Conservation (phyloP, 2,113 vertebrate genomes). For the Himantopus leucocephalus region DNA sequence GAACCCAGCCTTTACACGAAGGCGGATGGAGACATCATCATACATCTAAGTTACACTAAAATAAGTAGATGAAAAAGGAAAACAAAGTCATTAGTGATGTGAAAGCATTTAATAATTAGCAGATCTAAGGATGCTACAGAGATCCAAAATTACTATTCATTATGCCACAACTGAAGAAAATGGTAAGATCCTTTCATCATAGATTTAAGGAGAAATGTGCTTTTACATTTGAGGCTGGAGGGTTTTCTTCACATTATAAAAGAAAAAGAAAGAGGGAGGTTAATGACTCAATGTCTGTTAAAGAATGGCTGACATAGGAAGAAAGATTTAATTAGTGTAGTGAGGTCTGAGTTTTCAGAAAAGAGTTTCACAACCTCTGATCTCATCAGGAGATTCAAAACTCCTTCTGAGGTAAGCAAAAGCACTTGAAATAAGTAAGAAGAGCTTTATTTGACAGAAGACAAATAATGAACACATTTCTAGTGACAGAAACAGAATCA, state of each 20-base stretch:
- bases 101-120: background rate
- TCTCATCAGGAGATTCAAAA: background rate
- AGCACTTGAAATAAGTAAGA: background rate
- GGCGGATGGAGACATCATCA: fast-evolving
- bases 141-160: background rate
- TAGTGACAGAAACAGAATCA: background rate
- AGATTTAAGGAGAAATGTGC: background rate
- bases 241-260: background rate
- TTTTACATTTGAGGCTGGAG: background rate
- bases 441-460: background rate
- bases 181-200: background rate
- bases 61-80: background rate
- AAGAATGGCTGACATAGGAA: background rate
- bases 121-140: background rate
- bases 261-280: background rate
- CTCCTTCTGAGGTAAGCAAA: background rate
- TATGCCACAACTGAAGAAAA: background rate
- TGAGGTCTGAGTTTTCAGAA: background rate
- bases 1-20: background rate
- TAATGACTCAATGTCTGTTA: background rate
- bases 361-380: background rate
- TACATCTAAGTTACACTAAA: background rate
- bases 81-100: background rate
- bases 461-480: background rate
- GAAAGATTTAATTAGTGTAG: background rate